Percentiles rank a stretch among this genome's conserved stretches.
These are phyloP conservation scores for Anguilla obscura DNA, from an alignment of 2,797 vertebrate species.

Conservation along the genomic window DNA sequence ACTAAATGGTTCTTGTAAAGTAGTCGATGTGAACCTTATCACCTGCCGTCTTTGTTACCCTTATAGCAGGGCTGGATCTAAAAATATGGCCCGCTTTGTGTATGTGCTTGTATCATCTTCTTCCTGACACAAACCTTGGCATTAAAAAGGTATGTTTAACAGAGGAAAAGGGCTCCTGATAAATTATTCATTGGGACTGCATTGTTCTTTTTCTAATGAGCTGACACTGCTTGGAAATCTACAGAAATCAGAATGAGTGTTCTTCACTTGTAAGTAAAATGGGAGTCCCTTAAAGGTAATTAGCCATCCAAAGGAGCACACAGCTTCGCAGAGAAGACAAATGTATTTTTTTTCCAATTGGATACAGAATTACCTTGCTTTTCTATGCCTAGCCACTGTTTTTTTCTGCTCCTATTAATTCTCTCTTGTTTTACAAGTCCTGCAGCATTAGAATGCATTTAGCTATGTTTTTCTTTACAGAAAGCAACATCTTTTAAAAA, in stretches of 20 bases:
- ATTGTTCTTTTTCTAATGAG: slow-evolving; percentile 39
- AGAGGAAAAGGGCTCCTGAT: slow-evolving; percentile 32
- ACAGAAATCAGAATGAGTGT: slow-evolving; percentile 19
- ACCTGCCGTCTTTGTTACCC: neutral
- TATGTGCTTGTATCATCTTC: slow-evolving; percentile 16
- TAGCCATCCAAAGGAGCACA: slow-evolving; percentile 21
- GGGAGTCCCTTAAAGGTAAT: slow-evolving; percentile 29
- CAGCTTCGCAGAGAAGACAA: neutral
- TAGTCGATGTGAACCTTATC: slow-evolving; percentile 1
- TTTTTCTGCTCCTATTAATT: neutral
- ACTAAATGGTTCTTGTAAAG: neutral
- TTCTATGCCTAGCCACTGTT: neutral
- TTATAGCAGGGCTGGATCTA: neutral
- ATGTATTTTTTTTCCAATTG: slow-evolving; percentile 5
- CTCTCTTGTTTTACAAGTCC: neutral
- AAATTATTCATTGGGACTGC: slow-evolving; percentile 28
- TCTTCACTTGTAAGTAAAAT: slow-evolving; percentile 20
- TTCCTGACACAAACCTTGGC: slow-evolving; percentile 11
- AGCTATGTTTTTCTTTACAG: neutral
- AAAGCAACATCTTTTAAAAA: neutral
- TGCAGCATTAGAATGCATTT: neutral
- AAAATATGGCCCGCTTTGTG: slow-evolving; percentile 13
- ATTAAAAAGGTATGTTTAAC: slow-evolving; percentile 31
- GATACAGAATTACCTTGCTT: slow-evolving; percentile 13
- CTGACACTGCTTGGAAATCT: slow-evolving; percentile 31